phyloP scores from a whole-genome alignment of 30 jellyfish, hydroid and myxozoan genomes.

The Aurelia coerulea region DNA sequence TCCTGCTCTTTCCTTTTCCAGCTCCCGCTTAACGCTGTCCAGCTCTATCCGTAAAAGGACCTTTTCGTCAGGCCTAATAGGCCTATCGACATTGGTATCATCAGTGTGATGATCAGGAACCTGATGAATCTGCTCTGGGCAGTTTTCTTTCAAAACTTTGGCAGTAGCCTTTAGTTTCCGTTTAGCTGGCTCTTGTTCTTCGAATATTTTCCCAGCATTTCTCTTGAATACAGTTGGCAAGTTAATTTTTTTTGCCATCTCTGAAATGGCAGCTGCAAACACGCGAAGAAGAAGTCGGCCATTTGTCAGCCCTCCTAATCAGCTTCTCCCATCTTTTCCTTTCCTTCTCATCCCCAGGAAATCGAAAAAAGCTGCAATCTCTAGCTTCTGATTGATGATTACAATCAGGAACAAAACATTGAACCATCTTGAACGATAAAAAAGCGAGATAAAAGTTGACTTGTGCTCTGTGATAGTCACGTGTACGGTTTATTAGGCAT shows the following conservation, averaged over 20 bases:
- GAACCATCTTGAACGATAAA: background rate
- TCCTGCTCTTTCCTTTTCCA: constrained; percentile 2
- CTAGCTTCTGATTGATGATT: constrained; percentile 1
- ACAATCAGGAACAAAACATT: constrained; percentile 1
- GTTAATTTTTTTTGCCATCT: background rate
- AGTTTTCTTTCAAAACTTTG: background rate
- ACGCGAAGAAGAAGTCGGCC: constrained; percentile 1
- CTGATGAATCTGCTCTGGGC: background rate
- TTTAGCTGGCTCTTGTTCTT: background rate
- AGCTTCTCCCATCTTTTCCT: background rate
- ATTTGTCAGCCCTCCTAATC: background rate
- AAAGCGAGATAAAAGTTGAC: background rate
- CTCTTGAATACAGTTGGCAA: constrained; percentile 3
- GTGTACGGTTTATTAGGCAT: background rate
- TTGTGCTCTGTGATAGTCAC: no score
- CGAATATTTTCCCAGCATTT: background rate
- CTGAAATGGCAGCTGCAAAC: background rate
- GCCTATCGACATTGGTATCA: background rate
- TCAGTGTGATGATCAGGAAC: no score
- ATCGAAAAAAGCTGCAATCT: constrained; percentile 5
- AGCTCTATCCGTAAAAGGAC: background rate
- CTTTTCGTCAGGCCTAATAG: background rate
- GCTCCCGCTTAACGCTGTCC: constrained; percentile 12
- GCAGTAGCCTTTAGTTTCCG: background rate
- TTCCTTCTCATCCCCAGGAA: background rate